Evolutionary conservation across 2,888 invertebrate genomes (phyloP), one percentile per base, ranked within the genome.

Genomic region (Plebejus anna): DNA sequence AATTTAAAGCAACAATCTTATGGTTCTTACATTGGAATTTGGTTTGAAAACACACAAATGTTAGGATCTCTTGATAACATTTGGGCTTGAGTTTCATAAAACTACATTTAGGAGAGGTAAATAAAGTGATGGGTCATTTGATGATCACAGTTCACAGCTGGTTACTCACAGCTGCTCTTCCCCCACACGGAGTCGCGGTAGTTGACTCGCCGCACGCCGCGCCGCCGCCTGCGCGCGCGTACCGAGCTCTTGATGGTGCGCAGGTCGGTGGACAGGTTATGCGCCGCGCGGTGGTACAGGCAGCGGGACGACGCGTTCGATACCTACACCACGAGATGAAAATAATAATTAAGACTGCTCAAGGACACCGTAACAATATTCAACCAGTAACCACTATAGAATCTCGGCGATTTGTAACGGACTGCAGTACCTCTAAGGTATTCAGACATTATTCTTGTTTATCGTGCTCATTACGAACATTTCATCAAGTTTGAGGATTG

Each of bases 171-270:
- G 1, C 78, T 78, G 78, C 86, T 85, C 79, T 87, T 89, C n/a
- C 88, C 89, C 92, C 93, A 92, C 0, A 91, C 87, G 0, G 92
- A 92, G 32, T 92, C 93, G 9, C 92, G 80, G 81, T 92, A 92
- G 86, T 92, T 92, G 79, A 93, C 92, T 0, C 89, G 82, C 16
- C 81, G 79, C 28, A 78, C 80, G 4, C 78, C 82, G n/a, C 90
- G 87, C 11, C 91, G 86, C 0, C 91, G 85, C 82, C 87, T 88
- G 81, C 90, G 84, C 11, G 83, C 82, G 4, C 90, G 84, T 1
- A 86, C 82, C 9, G 80, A 79, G 36, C 81, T 79, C 28, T 82
- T 81, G 51, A 82, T 83, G 13, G 47, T 51, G 2, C 89, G 86
- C 0, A 87, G 86, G 28, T 92, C 92, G n/a, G 73, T 85, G 0